Evolutionary conservation across 2,797 vertebrate genomes (phyloP).

Genomic region (Gymnoscopelus microlampas): DNA sequence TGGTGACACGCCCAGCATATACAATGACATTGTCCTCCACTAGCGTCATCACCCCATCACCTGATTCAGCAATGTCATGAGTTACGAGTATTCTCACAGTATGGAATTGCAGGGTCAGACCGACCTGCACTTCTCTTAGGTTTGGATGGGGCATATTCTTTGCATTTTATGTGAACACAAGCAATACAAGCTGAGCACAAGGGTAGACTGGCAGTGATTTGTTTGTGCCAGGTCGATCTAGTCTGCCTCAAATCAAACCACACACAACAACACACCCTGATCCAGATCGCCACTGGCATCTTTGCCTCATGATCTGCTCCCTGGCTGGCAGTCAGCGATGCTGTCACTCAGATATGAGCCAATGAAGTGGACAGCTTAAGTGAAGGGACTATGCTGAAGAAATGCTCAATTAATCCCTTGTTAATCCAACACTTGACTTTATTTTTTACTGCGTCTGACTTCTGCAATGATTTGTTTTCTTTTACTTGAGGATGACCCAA

Average conservation of each 20-base stretch:
- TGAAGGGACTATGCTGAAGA: conserved; percentile 35
- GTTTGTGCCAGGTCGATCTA: conserved; percentile 37
- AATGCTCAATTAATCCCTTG: no score
- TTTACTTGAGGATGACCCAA: conserved; percentile 3
- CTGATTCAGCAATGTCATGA: conserved; percentile 16
- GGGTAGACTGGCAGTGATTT: conserved; percentile 41
- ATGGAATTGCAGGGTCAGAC: conserved; percentile 29
- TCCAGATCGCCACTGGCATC: conserved; percentile 58
- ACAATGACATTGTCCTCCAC: not conserved
- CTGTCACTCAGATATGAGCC: conserved; percentile 63
- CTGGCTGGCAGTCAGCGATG: conserved; percentile 59
- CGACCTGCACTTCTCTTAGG: conserved; percentile 12
- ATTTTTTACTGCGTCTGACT: conserved; percentile 5
- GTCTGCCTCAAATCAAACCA: conserved; percentile 52
- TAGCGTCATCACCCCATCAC: conserved; percentile 26
- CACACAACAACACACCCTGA: conserved; percentile 47
- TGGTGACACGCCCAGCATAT: conserved; percentile 40
- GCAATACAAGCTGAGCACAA: conserved; percentile 51
- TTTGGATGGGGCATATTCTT: conserved; percentile 15
- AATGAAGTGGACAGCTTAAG: conserved; percentile 55
- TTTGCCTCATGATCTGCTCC: conserved; percentile 25
- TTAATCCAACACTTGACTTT: not conserved
- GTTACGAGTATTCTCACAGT: not conserved
- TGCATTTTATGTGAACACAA: conserved; percentile 44
- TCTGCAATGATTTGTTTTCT: conserved; percentile 6